Evolutionary conservation across 2,797 vertebrate species (phyloP).

Genomic region (Podarcis siculus): DNA sequence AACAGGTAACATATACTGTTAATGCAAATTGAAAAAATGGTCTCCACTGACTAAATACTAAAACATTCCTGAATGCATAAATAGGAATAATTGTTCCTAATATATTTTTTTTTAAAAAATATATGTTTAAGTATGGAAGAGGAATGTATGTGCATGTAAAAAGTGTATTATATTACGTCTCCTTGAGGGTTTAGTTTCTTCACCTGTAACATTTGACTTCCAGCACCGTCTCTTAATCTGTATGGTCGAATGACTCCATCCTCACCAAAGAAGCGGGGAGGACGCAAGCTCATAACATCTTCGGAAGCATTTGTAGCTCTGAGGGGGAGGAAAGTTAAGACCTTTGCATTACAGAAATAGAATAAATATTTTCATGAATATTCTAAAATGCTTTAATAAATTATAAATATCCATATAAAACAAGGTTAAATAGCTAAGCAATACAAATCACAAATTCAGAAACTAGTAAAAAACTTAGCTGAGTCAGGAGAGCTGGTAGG

Average conservation of each 20-base stretch:
- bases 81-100: slow-evolving; percentile 35
- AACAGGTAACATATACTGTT: not conserved
- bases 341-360: not conserved
- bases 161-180: not conserved
- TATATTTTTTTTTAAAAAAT: slow-evolving; percentile 23
- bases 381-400: not conserved
- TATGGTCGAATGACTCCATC: slow-evolving; percentile 97
- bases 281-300: slow-evolving; percentile 89
- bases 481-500: no score
- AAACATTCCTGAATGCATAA: slow-evolving; percentile 9
- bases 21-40: not conserved
- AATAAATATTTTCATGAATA: not conserved
- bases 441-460: no score
- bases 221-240: slow-evolving; percentile 90
- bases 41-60: slow-evolving; percentile 48
- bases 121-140: slow-evolving; percentile 29
- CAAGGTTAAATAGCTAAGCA: not conserved
- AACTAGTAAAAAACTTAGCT: no score
- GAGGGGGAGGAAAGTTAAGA: slow-evolving; percentile 33
- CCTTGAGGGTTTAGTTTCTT: slow-evolving; percentile 56
- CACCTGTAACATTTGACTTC: slow-evolving; percentile 98
- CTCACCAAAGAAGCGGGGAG: slow-evolving; percentile 94
- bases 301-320: slow-evolving; percentile 93
- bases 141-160: not conserved
- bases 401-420: not conserved